phyloP scores from a whole-genome alignment of 2,888 invertebrate species.

The Dorcus hopei region DNA sequence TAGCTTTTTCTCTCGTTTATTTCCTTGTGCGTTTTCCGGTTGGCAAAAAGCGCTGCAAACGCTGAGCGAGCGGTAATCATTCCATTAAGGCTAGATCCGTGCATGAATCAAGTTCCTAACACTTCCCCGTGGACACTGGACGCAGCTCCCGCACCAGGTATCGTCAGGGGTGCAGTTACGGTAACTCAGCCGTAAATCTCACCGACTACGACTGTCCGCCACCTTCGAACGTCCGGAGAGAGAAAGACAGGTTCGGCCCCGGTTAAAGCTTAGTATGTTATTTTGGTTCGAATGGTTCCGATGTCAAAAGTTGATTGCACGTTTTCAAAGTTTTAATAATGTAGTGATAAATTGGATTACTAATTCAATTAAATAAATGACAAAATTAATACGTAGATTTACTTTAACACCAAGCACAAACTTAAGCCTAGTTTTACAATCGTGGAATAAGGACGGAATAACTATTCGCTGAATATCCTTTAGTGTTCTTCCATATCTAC shows the following conservation, averaged over 20 bases:
- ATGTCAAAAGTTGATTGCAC: neutral
- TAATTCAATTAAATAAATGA: too few relatives aligned
- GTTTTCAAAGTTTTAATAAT: neutral
- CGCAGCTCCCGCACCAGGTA: constrained; percentile 40
- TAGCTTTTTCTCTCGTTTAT: neutral
- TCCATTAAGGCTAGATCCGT: constrained; percentile 45
- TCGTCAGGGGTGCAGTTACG: constrained; percentile 44
- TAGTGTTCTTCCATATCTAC: too few relatives aligned
- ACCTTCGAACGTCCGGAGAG: neutral
- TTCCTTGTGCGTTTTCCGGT: neutral
- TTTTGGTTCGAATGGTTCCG: neutral
- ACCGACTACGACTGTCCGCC: constrained; percentile 19
- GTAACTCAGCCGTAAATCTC: constrained; percentile 44
- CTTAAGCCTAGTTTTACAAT: too few relatives aligned
- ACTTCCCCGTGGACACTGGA: constrained; percentile 36
- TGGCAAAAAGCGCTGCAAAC: constrained; percentile 30
- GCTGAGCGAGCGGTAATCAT: constrained; percentile 45
- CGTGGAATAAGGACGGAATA: too few relatives aligned
- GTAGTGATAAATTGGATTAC: neutral
- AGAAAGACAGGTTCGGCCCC: neutral
- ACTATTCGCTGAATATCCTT: too few relatives aligned
- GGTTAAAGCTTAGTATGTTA: neutral
- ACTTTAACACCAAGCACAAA: too few relatives aligned
- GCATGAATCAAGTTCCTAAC: constrained; percentile 44
- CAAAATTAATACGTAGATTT: too few relatives aligned